phyloP scores from a whole-genome alignment of 1,140 invertebrate genomes.

The Drosophila repletoides region DNA sequence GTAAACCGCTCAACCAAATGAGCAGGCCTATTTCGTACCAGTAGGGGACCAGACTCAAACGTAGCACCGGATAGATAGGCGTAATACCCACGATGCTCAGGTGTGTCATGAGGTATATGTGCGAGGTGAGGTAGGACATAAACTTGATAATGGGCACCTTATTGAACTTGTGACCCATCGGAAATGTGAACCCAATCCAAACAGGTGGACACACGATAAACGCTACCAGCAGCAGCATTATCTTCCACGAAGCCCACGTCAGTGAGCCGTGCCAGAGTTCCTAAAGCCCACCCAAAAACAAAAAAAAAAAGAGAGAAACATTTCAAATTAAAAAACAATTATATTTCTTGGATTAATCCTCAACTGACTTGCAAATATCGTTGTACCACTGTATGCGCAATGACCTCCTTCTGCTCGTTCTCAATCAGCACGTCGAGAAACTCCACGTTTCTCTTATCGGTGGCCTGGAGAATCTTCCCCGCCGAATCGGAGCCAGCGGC shows the following conservation, averaged over 20 bases:
- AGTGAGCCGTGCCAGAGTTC: conserved; percentile 98
- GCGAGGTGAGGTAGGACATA: conserved; percentile 99
- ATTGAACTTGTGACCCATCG: conserved; percentile 96
- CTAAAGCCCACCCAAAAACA: conserved; percentile 83
- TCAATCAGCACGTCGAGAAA: conserved; percentile 99
- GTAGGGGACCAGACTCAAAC: conserved; percentile 88
- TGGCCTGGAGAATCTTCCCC: conserved; percentile 94
- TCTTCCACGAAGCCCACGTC: conserved; percentile 97
- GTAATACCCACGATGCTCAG: conserved; percentile 95
- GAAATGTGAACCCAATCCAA: conserved; percentile 98
- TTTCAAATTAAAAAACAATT: not conserved
- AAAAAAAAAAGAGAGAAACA: not conserved
- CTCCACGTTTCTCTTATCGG: conserved; percentile 94
- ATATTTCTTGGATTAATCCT: not conserved
- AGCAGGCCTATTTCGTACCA: conserved; percentile 98
- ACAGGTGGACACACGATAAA: conserved; percentile 97
- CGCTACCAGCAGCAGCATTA: conserved; percentile 93
- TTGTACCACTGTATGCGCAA: conserved; percentile 94
- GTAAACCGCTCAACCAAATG: conserved; percentile 96
- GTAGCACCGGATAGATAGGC: conserved; percentile 92
- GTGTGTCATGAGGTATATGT: conserved; percentile 97
- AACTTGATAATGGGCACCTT: conserved; percentile 99
- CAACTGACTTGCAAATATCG: conserved; percentile 91
- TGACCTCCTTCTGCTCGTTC: conserved; percentile 99
- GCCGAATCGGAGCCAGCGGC: conserved; percentile 97